Evolutionary conservation across 2,797 vertebrate genomes (phyloP), one percentile per base, ranked within the genome.

Genomic region (Molossus alvarezi): DNA sequence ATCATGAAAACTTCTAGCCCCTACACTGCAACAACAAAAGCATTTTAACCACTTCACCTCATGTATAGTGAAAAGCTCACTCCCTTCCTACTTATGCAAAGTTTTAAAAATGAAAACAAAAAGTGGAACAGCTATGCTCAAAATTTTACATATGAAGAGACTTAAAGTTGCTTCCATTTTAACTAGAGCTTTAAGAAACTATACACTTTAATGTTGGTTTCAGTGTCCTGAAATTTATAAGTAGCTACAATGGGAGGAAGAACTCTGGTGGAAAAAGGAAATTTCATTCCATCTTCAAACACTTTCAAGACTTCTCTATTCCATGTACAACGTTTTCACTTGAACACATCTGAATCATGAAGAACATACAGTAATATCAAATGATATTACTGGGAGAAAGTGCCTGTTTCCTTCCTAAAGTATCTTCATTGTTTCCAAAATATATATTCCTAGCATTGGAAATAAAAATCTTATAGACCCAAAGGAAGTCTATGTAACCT

Each of bases 361-460:
- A 88, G 7, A 53, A 60, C 8, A n/a, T 4, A 81, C 2, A 67
- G 6, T 53, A 79, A 9, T 55, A 64, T 55, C 55, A 64, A 71
- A 37, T 21, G 1, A 84, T 7, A 5, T 89, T 33, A 33, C 15
- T 45, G 33, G 13, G 41, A 93, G 13, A 57, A 94, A 75, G 73
- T 27, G 15, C 12, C 5, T 7, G 7, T 41, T 58, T 84, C 86
- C 53, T 75, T 45, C 65, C 76, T 51, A 60, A 65, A 91, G 62
- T 58, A 41, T 15, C n/a, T 94, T 80, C 62, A 53, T 0, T 69
- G 23, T 91, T 95, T 75, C 72, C 76, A 79, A 85, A 93, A 73
- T n/a, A 91, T 10, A 2, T 17, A 88, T 57, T 69, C 45, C 77
- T 62, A 82, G 8, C 57, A 80, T 0, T 60, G 18, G 45, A 77